Conservation (phyloP, 2,797 vertebrate genomes). For the Chromis chromis region DNA sequence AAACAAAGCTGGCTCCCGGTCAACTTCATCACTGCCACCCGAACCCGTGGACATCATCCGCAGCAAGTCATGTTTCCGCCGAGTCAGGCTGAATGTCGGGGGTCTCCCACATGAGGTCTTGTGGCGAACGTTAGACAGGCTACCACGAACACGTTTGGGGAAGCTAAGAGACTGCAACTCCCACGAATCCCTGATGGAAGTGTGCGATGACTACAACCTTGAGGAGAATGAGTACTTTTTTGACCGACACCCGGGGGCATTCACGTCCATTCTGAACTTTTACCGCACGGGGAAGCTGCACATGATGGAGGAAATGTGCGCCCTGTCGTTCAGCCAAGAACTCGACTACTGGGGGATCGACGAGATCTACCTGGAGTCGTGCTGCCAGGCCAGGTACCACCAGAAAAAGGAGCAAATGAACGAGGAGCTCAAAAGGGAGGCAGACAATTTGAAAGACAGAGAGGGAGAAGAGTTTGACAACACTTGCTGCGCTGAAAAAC, state of each 20-base stretch:
- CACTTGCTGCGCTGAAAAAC: constrained; percentile 96
- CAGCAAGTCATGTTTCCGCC: constrained; percentile 94
- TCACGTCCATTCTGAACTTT: constrained; percentile 99
- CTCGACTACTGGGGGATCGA: constrained; percentile 99
- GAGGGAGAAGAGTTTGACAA: constrained; percentile 98
- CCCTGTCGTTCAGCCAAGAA: constrained; percentile 98
- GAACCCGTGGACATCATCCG: constrained; percentile 94
- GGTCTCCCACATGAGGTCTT: constrained; percentile 98
- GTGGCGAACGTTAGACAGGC: constrained; percentile 96
- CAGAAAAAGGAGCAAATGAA: constrained; percentile 99
- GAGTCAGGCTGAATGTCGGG: constrained; percentile 96
- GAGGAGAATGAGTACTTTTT: constrained; percentile 99
- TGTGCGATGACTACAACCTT: constrained; percentile 97
- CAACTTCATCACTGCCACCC: constrained; percentile 93
- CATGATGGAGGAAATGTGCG: constrained; percentile 99
- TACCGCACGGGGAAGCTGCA: constrained; percentile 98
- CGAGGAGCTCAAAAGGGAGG: constrained; percentile 97
- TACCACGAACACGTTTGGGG: constrained; percentile 95
- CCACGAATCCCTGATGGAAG: constrained; percentile 94
- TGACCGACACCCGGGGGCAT: constrained; percentile 96
- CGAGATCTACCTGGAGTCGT: constrained; percentile 99
- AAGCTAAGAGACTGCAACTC: constrained; percentile 95
- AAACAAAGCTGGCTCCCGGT: constrained; percentile 93
- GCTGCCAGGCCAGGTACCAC: constrained; percentile 98
- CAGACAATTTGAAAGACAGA: constrained; percentile 93